These are phyloP conservation scores for Eueremaeus valkanovi DNA, from an alignment of 2,888 invertebrate species.

Conservation along the genomic window DNA sequence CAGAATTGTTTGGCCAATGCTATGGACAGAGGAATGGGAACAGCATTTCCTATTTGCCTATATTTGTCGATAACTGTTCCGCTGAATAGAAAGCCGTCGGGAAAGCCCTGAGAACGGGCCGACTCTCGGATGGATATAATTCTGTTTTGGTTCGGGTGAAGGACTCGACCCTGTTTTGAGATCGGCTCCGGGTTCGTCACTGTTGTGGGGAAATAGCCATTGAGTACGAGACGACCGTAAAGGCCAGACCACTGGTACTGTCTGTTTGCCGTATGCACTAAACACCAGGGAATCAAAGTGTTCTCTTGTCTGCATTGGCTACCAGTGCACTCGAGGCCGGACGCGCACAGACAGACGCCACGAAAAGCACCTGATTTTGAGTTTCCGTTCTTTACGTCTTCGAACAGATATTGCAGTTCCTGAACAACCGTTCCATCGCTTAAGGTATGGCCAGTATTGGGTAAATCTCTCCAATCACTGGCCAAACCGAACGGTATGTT, in stretches of 20 bases:
- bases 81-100: conserved; percentile 68
- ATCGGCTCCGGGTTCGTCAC: conserved; percentile 79
- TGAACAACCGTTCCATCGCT: conserved; percentile 66
- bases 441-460: conserved; percentile 62
- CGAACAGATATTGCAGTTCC: conserved; percentile 60
- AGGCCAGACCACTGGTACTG: conserved; percentile 83
- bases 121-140: conserved; percentile 83
- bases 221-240: conserved; percentile 74
- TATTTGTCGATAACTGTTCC: conserved; percentile 72
- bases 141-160: conserved; percentile 73
- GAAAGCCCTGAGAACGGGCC: conserved; percentile 80
- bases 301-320: conserved; percentile 63
- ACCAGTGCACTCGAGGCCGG: conserved; percentile 62
- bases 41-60: conserved; percentile 79
- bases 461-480: conserved; percentile 80
- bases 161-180: conserved; percentile 77
- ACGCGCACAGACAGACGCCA: conserved; percentile 73
- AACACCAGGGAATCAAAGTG: conserved; percentile 81
- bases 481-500: conserved; percentile 70
- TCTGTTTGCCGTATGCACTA: conserved; percentile 78
- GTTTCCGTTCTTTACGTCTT: conserved; percentile 58
- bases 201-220: conserved; percentile 78
- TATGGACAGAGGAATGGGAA: conserved; percentile 73
- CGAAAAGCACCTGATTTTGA: conserved; percentile 58
- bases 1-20: conserved; percentile 66